A percentile compares a stretch with the other conserved stretches of the same genome.
These are phyloP conservation scores for Drosophila kuntzei DNA, from an alignment of 2,888 invertebrate species.

Conservation along the genomic window DNA sequence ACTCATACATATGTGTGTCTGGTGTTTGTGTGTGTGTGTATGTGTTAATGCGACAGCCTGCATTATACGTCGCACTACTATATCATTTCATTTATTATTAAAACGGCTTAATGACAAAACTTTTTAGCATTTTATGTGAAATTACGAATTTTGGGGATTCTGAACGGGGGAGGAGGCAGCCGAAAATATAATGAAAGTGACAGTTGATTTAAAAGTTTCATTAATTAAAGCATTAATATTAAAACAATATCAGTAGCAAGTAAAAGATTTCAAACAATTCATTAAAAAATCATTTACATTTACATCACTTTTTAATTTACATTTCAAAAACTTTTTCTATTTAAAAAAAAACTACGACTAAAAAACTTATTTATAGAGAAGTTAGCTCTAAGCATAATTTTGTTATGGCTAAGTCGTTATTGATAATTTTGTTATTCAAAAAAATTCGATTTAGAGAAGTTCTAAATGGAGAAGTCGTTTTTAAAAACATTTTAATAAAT, in stretches of 20 bases:
- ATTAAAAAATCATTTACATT: not conserved
- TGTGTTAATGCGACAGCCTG: constrained; percentile 50
- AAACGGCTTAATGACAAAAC: constrained; percentile 79
- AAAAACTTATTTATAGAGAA: not conserved
- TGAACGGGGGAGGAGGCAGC: too few relatives aligned
- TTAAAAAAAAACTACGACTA: not conserved
- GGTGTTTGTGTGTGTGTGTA: constrained; percentile 16
- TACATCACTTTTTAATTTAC: not conserved
- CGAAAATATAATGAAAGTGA: constrained; percentile 14
- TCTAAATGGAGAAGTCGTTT: not conserved
- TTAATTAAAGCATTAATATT: constrained; percentile 27
- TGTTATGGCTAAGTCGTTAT: too few relatives aligned
- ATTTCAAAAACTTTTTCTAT: not conserved
- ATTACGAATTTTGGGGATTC: constrained; percentile 17
- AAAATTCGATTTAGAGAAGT: too few relatives aligned
- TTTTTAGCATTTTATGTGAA: constrained; percentile 60
- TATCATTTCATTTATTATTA: constrained; percentile 76
- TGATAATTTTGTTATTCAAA: too few relatives aligned
- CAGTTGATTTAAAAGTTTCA: constrained; percentile 18
- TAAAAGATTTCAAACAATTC: not conserved
- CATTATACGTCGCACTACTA: constrained; percentile 39
- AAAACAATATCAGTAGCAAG: not conserved
- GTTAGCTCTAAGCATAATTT: not conserved
- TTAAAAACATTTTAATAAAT: too few relatives aligned
- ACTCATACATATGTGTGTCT: constrained; percentile 8